Evolutionary conservation across 2,797 vertebrate species (phyloP), one percentile per base, ranked within the genome.

Genomic region (Gephyroberyx darwinii): DNA sequence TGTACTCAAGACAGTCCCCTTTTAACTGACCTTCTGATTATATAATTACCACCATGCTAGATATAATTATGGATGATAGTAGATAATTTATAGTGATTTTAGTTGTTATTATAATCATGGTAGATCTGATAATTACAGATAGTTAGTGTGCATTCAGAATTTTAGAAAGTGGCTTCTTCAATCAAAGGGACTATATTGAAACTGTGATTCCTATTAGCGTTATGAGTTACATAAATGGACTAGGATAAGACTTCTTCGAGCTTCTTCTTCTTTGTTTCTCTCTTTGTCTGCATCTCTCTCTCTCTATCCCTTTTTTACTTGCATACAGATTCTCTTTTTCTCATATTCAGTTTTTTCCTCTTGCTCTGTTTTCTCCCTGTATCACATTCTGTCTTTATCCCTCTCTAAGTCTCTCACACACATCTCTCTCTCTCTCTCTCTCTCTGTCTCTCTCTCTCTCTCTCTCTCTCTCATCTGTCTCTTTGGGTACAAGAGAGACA

Each of bases 21-120:
- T 82, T 75, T 75, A 84, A 87, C 80, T 67, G 63, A 59, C 76
- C 81, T 58, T 82, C 72, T 88, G 87, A 91, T 88, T 87, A 74
- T 77, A 82, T 88, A 89, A 91, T 90, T 82, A 82, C 56, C 58
- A 56, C 57, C 53, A 74, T 84, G 73, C 73, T 65, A 56, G 80
- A 86, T 73, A 69, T 90, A 83, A 87, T 91, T 86, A 83, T 67
- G 72, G 86, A 77, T 75, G 75, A 87, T 82, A 70, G 83, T 83
- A 81, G 89, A 85, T 84, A 83, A 81, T 84, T 90, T 79, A 65
- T 60, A 64, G 75, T 80, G 81, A 62, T 86, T 86, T 88, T 77
- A 83, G 74, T 86, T 50, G 63, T 17, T 86, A 71, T 79, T 86
- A 60, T 86, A 88, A 88, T 89, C 77, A 82, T 65, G 59, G 67